phyloP scores from a whole-genome alignment of 2,113 vertebrate genomes.

The Gavialis gangeticus region DNA sequence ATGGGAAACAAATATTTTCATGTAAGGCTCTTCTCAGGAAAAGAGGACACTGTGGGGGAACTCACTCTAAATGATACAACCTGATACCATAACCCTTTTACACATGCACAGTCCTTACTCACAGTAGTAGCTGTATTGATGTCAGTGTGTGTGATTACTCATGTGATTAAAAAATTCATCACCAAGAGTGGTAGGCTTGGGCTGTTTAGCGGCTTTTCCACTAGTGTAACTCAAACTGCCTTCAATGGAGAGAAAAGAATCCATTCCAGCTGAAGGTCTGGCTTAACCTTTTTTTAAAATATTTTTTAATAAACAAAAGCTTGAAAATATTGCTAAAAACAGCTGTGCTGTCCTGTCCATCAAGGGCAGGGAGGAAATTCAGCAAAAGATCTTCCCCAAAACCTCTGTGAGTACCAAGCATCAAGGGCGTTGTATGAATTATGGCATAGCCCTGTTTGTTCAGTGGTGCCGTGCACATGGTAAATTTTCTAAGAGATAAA shows the following conservation, averaged over 20 bases:
- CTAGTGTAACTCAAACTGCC: fast-evolving
- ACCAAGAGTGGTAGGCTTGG: neutral
- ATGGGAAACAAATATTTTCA: neutral
- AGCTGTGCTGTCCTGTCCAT: fast-evolving
- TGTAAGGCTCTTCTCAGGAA: neutral
- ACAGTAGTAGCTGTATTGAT: neutral
- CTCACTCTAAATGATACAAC: neutral
- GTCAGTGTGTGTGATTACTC: neutral
- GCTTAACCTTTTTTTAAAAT: neutral
- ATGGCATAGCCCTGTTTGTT: fast-evolving
- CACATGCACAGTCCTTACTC: fast-evolving
- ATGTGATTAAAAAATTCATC: neutral
- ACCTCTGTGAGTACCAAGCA: fast-evolving
- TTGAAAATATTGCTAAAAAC: fast-evolving
- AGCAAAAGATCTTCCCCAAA: fast-evolving
- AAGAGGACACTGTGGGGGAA: neutral
- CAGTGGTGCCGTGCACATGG: fast-evolving
- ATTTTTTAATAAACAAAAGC: fast-evolving
- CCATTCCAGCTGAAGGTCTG: fast-evolving
- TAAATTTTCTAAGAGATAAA: neutral
- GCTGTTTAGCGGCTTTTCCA: neutral
- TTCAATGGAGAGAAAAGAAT: fast-evolving
- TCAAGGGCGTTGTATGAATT: fast-evolving
- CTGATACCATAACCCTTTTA: fast-evolving
- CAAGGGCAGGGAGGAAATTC: fast-evolving